Base-by-base conservation (phyloP, 2,888 invertebrate species). In the Choreutis nemorana region DNA sequence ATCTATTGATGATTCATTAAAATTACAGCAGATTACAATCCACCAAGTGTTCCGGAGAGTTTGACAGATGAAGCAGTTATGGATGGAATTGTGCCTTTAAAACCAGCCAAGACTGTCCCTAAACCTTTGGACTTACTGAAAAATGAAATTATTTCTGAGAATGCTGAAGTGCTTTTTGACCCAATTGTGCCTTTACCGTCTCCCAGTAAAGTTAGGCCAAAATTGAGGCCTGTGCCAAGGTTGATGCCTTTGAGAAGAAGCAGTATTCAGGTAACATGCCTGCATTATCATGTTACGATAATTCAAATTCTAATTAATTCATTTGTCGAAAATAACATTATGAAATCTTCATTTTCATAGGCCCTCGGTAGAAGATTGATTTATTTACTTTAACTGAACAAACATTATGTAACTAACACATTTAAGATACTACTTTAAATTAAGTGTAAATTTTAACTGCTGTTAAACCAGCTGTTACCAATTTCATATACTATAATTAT, bases 161-260 rank as follows among this genome's bases (percentile, higher is more conserved):
- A 68, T 55, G 73, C 68, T 13, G 67, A 73, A 50, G 72, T 68
- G 1, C 44, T 70, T 4, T 79, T 80, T 52, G 80, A 80, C 32
- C 80, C 80, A 0, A 80, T 80, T 27, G 62, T 80, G 4, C 80
- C 78, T 2, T 53, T 82, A 26, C 84, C 82, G 3, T 80, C 82
- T 1, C 83, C 84, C 0, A 77, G 72, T 35, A 89, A 89, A 64
- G 84, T 83, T 27, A 73, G 90, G 2, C 80, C 83, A 1, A 83
- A 89, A 36, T 83, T 90, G 18, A 81, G 86, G 21, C 87, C 90
- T 3, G 82, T 83, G 3, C 90, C 90, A 1, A 77, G 85, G 42
- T 71, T 90, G 29, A 66, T 60, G 4, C 83, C 85, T 11, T 68
- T 81, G 32, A 78, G 89, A 32, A 81, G 87, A 41, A 88, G 87